phyloP scores from a whole-genome alignment of 2,113 vertebrate genomes.

The Prunella fulvescens region DNA sequence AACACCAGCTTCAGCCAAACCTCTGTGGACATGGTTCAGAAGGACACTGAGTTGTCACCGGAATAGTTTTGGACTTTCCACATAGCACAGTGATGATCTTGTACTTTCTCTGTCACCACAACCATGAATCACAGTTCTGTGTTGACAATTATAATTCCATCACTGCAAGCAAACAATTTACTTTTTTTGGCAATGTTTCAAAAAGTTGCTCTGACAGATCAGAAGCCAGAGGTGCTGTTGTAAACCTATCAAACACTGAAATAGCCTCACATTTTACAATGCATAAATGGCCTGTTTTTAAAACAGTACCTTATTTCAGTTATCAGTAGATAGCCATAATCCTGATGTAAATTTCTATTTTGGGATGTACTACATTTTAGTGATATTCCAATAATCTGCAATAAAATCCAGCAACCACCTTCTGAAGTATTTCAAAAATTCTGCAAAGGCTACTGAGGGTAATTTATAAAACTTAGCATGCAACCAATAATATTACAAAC shows the following conservation, averaged over 20 bases:
- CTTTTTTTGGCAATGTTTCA: not conserved
- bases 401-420: not conserved
- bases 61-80: not conserved
- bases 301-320: not conserved
- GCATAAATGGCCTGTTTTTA: not conserved
- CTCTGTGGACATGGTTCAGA: not conserved
- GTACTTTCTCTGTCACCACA: not conserved
- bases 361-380: not conserved
- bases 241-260: not conserved
- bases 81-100: not conserved
- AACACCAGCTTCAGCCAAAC: not conserved
- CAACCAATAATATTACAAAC: not conserved
- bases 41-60: not conserved
- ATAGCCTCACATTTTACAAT: not conserved
- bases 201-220: not conserved
- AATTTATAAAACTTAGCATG: not conserved
- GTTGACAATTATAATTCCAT: not conserved
- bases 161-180: not conserved
- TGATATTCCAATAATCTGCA: not conserved
- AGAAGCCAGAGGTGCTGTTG: not conserved
- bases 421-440: not conserved
- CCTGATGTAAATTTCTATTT: not conserved
- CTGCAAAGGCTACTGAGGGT: not conserved
- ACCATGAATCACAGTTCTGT: not conserved
- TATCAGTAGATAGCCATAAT: not conserved